phyloP scores from a whole-genome alignment of 2,888 invertebrate species.

The Lasioglossum figueresi region DNA sequence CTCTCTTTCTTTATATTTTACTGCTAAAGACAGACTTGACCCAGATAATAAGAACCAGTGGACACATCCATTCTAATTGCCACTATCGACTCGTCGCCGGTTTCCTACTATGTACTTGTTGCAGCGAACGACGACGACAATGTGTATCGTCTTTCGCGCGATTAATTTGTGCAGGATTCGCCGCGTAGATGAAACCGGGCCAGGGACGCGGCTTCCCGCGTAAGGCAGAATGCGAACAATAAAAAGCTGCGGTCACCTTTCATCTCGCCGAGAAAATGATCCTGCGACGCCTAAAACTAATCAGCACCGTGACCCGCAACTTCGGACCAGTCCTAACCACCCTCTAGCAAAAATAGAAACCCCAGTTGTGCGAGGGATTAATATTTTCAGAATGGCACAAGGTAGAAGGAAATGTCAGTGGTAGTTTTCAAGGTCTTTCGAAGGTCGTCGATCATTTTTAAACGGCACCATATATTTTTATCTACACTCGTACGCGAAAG shows the following conservation, averaged over 20 bases:
- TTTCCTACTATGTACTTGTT: constrained; percentile 4
- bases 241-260: constrained; percentile 19
- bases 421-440: too few species aligned
- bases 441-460: too few species aligned
- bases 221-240: constrained; percentile 12
- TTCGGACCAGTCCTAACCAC: too few species aligned
- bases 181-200: constrained; percentile 46
- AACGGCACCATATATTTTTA: too few species aligned
- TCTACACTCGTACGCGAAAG: too few species aligned
- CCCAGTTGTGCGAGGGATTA: too few species aligned
- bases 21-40: constrained; percentile 68
- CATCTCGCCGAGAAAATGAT: constrained; percentile 2
- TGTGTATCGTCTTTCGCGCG: constrained; percentile 64
- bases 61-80: constrained; percentile 61
- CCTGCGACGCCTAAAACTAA: not conserved
- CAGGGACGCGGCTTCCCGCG: constrained; percentile 54
- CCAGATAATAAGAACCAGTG: constrained; percentile 60
- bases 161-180: constrained; percentile 60
- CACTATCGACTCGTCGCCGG: constrained; percentile 46
- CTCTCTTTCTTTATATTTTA: too few species aligned
- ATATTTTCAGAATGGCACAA: too few species aligned
- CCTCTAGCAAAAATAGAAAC: too few species aligned
- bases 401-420: too few species aligned
- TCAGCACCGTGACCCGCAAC: not conserved
- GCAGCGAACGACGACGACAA: constrained; percentile 21